Evolutionary conservation across 2,888 invertebrate genomes (phyloP).

Genomic region (Tenthredo notha): DNA sequence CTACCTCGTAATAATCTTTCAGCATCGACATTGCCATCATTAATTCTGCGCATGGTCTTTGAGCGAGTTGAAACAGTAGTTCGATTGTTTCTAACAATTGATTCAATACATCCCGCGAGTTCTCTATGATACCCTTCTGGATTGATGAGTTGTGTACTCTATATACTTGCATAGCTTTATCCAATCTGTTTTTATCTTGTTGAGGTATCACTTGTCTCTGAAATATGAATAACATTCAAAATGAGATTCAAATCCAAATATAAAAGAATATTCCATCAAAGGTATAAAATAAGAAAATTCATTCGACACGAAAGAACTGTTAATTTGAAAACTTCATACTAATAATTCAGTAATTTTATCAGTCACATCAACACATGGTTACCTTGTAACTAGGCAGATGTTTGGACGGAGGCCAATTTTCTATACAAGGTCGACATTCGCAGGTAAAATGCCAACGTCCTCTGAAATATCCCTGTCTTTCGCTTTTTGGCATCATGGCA

Average conservation of each 20-base stretch:
- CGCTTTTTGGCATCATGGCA: slow-evolving; percentile 81
- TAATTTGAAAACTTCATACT: neutral
- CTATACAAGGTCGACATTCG: slow-evolving; percentile 87
- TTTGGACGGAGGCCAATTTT: slow-evolving; percentile 84
- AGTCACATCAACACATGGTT: slow-evolving; percentile 47
- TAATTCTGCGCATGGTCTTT: slow-evolving; percentile 76
- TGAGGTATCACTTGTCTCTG: slow-evolving; percentile 51
- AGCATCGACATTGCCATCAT: slow-evolving; percentile 81
- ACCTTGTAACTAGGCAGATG: slow-evolving; percentile 74
- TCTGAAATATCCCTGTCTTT: slow-evolving; percentile 83
- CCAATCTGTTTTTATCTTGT: slow-evolving; percentile 54
- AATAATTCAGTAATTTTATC: neutral
- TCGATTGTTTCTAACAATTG: slow-evolving; percentile 69
- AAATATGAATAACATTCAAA: slow-evolving; percentile 1
- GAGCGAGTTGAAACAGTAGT: slow-evolving; percentile 65
- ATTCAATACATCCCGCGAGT: slow-evolving; percentile 63
- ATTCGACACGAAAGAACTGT: neutral
- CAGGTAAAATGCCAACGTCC: slow-evolving; percentile 91
- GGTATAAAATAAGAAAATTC: neutral
- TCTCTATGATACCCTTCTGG: slow-evolving; percentile 71
- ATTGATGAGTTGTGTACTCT: slow-evolving; percentile 65
- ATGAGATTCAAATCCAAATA: neutral
- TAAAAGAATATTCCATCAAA: neutral
- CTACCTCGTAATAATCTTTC: slow-evolving; percentile 80
- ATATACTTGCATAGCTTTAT: slow-evolving; percentile 64